Percentiles rank a stretch among this genome's conserved stretches.
phyloP scores from a whole-genome alignment of 2,888 invertebrate genomes.

The Drosophila neonasuta region DNA sequence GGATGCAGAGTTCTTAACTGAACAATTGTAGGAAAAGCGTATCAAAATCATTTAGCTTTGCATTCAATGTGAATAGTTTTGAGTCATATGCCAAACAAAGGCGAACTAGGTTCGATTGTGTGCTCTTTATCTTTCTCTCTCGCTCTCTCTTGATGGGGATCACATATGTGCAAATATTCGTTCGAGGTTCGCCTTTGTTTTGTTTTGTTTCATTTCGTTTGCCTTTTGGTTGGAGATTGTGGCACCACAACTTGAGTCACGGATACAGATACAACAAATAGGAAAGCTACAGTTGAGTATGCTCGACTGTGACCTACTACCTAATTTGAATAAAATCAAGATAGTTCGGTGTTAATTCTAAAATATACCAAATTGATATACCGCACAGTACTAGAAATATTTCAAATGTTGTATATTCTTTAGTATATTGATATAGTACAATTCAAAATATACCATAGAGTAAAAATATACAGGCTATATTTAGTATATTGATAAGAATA shows the following conservation, averaged over 20 bases:
- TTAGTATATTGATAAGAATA: no score
- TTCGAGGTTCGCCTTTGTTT: constrained; percentile 17
- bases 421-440: no score
- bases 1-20: not conserved
- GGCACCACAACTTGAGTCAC: not conserved
- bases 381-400: no score
- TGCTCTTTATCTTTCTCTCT: not conserved
- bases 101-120: not conserved
- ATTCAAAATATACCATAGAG: no score
- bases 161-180: constrained; percentile 7
- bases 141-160: not conserved
- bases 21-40: no score
- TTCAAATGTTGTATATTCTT: no score
- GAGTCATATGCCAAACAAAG: constrained; percentile 19
- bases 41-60: no score
- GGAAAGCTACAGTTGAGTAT: not conserved
- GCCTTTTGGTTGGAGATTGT: constrained; percentile 13
- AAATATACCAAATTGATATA: no score
- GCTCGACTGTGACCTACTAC: not conserved
- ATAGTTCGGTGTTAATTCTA: no score
- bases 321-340: no score
- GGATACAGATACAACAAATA: not conserved
- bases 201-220: not conserved
- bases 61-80: not conserved
- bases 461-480: no score